Evolutionary conservation across 1,140 invertebrate genomes (phyloP).

Genomic region (Streblospio benedicti): DNA sequence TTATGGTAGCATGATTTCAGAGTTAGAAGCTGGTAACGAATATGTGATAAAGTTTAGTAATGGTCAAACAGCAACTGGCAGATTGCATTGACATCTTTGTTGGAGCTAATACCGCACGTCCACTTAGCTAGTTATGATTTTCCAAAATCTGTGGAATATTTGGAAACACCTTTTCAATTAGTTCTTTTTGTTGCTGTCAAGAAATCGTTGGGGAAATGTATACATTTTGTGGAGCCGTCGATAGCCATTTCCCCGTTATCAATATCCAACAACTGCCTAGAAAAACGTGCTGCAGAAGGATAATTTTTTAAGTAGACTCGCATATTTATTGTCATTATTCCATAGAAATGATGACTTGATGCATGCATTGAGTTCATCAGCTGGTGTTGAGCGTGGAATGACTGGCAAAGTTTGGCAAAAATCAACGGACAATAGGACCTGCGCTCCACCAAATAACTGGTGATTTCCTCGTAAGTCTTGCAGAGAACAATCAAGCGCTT

Average conservation of each 20-base stretch:
- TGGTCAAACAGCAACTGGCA: too few relatives aligned
- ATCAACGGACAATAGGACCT: slow-evolving; percentile 46
- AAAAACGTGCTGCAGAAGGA: slow-evolving; percentile 9
- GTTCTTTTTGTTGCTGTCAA: slow-evolving; percentile 22
- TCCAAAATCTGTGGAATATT: slow-evolving; percentile 26
- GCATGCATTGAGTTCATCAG: slow-evolving; percentile 47
- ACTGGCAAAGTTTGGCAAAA: slow-evolving; percentile 51
- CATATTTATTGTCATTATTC: slow-evolving; percentile 26
- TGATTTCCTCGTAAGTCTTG: slow-evolving; percentile 29
- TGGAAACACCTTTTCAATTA: slow-evolving; percentile 32
- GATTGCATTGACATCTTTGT: slow-evolving; percentile 13
- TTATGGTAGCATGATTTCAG: too few relatives aligned
- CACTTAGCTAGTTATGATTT: slow-evolving; percentile 32
- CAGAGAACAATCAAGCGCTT: slow-evolving; percentile 35
- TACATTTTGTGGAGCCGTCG: slow-evolving; percentile 13
- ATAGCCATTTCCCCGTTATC: slow-evolving; percentile 20
- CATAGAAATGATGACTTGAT: slow-evolving; percentile 44
- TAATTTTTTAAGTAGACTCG: slow-evolving; percentile 11
- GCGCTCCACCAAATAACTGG: slow-evolving; percentile 34
- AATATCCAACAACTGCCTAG: slow-evolving; percentile 3
- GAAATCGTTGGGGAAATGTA: too few relatives aligned
- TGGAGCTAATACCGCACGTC: slow-evolving; percentile 30
- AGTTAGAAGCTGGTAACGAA: too few relatives aligned
- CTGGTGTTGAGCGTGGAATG: slow-evolving; percentile 40
- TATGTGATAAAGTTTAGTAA: too few relatives aligned